These are phyloP conservation scores for Calliphora vicina DNA, from an alignment of 1,140 invertebrate genomes.

Conservation along the genomic window DNA sequence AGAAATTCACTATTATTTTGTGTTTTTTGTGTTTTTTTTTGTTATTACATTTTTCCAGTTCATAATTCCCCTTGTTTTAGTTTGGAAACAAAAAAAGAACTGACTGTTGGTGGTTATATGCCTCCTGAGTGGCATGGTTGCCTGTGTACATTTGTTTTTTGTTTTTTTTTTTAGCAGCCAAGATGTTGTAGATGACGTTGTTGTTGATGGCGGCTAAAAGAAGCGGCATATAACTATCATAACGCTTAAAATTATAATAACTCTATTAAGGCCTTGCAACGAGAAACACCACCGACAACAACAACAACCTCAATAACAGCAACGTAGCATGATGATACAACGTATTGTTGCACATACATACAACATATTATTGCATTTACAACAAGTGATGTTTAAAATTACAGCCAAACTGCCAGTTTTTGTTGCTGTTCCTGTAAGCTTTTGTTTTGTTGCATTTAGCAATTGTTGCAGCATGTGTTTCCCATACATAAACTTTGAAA, in stretches of 20 bases:
- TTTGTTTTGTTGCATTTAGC: neutral
- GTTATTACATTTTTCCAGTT: too few relatives aligned
- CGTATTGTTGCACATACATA: neutral
- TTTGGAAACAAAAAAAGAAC: neutral
- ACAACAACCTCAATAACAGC: neutral
- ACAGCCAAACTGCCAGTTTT: too few relatives aligned
- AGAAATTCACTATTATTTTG: constrained; percentile 19
- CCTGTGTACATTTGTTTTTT: neutral
- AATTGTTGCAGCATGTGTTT: constrained; percentile 13
- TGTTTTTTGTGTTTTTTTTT: neutral
- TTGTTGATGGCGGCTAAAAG: constrained; percentile 1
- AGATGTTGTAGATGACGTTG: neutral
- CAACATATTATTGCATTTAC: neutral
- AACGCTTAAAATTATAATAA: constrained; percentile 32
- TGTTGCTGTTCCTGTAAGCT: too few relatives aligned
- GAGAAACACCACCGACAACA: constrained; percentile 11
- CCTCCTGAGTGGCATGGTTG: neutral
- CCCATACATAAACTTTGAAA: constrained; percentile 5
- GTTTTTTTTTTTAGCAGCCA: neutral
- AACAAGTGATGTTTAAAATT: constrained; percentile 31
- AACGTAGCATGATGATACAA: neutral
- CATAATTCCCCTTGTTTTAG: neutral
- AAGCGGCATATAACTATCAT: constrained; percentile 25
- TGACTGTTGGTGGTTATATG: neutral
- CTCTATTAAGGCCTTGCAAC: constrained; percentile 17